Evolutionary conservation across 2,797 vertebrate species (phyloP).

Genomic region (Ptychadena robeensis): DNA sequence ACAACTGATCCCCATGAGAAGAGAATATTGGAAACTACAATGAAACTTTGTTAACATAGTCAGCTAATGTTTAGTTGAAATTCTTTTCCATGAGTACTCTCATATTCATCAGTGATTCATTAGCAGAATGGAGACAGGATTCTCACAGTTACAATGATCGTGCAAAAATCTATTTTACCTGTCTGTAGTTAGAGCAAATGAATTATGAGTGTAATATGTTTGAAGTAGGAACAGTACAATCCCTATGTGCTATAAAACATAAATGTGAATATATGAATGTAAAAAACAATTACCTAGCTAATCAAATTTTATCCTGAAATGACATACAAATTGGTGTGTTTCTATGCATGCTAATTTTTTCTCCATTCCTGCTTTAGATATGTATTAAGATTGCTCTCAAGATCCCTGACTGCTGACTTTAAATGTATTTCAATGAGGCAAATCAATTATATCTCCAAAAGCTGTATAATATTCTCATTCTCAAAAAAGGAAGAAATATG

Average conservation of each 20-base stretch:
- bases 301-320: neutral
- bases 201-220: constrained; percentile 1
- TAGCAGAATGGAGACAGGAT: neutral
- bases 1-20: neutral
- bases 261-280: constrained; percentile 7
- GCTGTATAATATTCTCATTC: constrained; percentile 15
- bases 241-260: constrained; percentile 10
- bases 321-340: neutral
- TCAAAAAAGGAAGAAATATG: constrained; percentile 25
- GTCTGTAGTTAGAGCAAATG: neutral
- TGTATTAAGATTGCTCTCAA: neutral
- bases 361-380: neutral
- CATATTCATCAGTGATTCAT: neutral
- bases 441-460: constrained; percentile 17
- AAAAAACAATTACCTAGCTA: constrained; percentile 10
- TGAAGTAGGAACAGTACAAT: neutral
- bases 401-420: neutral
- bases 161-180: neutral
- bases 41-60: neutral
- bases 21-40: neutral
- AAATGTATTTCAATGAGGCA: constrained; percentile 13
- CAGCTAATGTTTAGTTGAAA: neutral
- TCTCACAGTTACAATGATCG: neutral
- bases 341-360: neutral
- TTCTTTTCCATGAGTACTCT: neutral